Conservation (phyloP, 23 tunicate species). For the Halocynthia aurantium region DNA sequence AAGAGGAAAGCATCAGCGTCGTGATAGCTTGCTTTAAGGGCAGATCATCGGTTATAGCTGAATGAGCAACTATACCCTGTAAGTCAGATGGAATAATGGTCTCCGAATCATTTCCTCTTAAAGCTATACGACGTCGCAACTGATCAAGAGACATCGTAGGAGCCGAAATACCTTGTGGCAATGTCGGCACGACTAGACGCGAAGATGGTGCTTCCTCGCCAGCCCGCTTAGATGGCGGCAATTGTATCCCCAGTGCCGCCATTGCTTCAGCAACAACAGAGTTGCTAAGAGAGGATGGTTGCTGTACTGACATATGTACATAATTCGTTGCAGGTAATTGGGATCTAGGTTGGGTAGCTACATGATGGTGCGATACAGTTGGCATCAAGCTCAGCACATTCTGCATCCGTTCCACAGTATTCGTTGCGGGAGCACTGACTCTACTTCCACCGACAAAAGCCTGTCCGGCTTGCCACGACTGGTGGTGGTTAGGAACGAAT, state of each 20-base stretch:
- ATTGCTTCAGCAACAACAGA: slow-evolving; percentile 13
- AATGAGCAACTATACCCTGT: neutral
- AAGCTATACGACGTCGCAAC: slow-evolving; percentile 53
- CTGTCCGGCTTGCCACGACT: neutral
- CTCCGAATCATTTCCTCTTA: slow-evolving; percentile 23
- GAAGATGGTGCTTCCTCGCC: neutral
- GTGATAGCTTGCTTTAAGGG: neutral
- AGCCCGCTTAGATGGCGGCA: slow-evolving; percentile 9
- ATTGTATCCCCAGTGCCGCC: slow-evolving; percentile 7
- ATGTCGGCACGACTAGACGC: neutral
- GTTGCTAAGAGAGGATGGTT: neutral
- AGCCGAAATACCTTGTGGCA: neutral
- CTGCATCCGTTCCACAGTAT: no score
- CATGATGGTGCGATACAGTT: no score
- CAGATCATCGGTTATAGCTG: neutral
- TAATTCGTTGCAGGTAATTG: no score
- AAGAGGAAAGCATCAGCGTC: neutral
- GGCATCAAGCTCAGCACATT: no score
- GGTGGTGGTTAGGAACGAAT: neutral
- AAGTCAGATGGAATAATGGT: neutral
- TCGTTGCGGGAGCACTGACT: no score
- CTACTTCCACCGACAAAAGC: neutral
- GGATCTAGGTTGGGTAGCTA: no score
- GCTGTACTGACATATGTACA: neutral
- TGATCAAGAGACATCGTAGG: slow-evolving; percentile 26